A percentile compares a stretch with the other conserved stretches of the same genome.
phyloP scores from a whole-genome alignment of 2,113 vertebrate genomes.

The Mobula hypostoma region DNA sequence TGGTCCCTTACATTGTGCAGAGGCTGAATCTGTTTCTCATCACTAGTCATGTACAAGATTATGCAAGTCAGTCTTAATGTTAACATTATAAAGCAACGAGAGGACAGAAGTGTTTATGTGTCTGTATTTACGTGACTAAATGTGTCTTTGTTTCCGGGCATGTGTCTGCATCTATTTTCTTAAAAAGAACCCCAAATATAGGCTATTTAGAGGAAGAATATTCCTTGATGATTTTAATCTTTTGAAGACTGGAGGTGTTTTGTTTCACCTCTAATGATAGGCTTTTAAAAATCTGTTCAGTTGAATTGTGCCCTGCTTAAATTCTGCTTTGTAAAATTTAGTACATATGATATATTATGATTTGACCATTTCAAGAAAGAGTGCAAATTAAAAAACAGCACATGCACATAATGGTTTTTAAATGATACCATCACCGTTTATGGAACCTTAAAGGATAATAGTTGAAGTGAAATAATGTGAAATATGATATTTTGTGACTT shows the following conservation, averaged over 20 bases:
- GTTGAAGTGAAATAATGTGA: neutral
- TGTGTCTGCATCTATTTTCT: neutral
- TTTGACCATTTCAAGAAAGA: neutral
- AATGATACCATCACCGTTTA: neutral
- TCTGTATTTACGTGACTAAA: neutral
- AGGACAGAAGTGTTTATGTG: neutral
- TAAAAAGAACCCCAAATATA: neutral
- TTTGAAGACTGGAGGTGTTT: neutral
- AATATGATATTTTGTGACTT: constrained; percentile 2
- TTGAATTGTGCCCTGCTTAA: neutral
- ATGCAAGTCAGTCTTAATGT: constrained; percentile 10
- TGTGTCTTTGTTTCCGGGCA: neutral
- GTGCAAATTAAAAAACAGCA: neutral
- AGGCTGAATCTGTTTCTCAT: constrained; percentile 18
- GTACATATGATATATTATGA: neutral
- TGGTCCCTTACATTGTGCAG: neutral
- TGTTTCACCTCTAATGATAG: neutral
- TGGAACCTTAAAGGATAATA: neutral
- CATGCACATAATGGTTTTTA: neutral
- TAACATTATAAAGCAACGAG: constrained; percentile 19
- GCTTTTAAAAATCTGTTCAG: neutral
- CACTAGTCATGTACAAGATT: constrained; percentile 9
- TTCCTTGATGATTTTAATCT: neutral
- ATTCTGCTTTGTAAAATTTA: neutral
- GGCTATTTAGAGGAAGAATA: neutral